Evolutionary conservation across 2,888 invertebrate species (phyloP).

Genomic region (Clostera curtula): DNA sequence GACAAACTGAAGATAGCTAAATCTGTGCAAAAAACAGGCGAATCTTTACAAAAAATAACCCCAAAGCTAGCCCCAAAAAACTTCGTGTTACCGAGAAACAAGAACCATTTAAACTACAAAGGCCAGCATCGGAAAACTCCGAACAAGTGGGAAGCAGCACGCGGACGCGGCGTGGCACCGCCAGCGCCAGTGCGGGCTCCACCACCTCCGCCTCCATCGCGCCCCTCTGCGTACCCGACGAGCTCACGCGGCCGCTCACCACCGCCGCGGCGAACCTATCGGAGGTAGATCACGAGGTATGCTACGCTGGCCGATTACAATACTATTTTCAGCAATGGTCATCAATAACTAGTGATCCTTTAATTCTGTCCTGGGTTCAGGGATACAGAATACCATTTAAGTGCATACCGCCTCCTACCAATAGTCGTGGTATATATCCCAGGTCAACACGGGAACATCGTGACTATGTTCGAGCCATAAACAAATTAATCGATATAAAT

Average conservation of each 20-base stretch:
- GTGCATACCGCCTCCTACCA: background rate
- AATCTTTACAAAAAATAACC: background rate
- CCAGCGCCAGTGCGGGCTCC: background rate
- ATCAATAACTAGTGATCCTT: background rate
- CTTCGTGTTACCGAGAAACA: no score
- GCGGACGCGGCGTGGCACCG: no score
- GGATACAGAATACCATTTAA: conserved; percentile 1
- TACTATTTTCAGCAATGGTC: conserved; percentile 1
- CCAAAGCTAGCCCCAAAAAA: background rate
- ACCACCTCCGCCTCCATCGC: background rate
- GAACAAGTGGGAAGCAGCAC: no score
- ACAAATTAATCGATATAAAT: background rate
- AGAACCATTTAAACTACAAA: no score
- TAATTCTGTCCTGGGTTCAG: background rate
- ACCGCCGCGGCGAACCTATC: background rate
- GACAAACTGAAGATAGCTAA: conserved; percentile 1
- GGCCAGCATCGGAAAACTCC: no score
- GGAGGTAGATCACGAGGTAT: background rate
- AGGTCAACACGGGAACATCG: no score
- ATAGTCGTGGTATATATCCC: background rate
- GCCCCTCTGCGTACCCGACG: background rate
- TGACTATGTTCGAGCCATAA: background rate
- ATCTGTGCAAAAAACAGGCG: background rate
- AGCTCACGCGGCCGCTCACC: conserved; percentile 1
- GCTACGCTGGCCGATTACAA: background rate